Base-by-base conservation (phyloP, 2,797 vertebrate species). In the Spatula versicolor region DNA sequence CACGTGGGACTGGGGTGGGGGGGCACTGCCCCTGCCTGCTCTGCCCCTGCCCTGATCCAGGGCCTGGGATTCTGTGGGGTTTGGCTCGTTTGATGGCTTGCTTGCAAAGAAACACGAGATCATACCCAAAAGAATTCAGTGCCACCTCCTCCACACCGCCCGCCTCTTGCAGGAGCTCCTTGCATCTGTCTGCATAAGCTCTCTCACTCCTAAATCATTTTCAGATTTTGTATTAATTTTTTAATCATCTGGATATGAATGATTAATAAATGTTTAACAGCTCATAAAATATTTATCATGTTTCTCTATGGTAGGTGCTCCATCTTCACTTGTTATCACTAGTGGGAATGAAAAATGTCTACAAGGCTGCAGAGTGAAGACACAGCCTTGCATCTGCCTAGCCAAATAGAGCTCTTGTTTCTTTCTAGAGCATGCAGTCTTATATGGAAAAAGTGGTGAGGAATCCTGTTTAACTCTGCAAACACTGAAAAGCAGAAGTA, bases 141-240 rank as follows among this genome's bases (percentile, higher is more conserved):
- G 26, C 46, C 41, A 7, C 28, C 67, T 77, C 66, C 56, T 16
- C 30, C 21, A 1, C 26, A 19, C 23, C 18, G 6, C 37, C 41
- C 31, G 37, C 74, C 50, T 31, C 77, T 81, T 58, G 41, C 74
- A 86, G 71, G 63, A 90, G 50, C 66, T 84, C 83, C 63, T 88
- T 73, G 66, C 64, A 74, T 93, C 75, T 93, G 89, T 93, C 88
- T 83, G 68, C 90, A 15, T 3, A 60, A 95, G 68, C 54, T 90
- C 63, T 23, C 39, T 90, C 81, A 62, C 59, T 82, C 88, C 83
- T 94, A 94, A 96, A 95, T 95, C 13, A 93, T 74, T 74, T 94
- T 95, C 83, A 77, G 78, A 77, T 86, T 93, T 88, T 74, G 68
- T 95, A 96, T 96, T 96, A 95, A 94, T 96, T 94, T 96, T 96